These are phyloP conservation scores for Heterochromis multidens DNA, from an alignment of 2,113 vertebrate genomes.

Conservation along the genomic window DNA sequence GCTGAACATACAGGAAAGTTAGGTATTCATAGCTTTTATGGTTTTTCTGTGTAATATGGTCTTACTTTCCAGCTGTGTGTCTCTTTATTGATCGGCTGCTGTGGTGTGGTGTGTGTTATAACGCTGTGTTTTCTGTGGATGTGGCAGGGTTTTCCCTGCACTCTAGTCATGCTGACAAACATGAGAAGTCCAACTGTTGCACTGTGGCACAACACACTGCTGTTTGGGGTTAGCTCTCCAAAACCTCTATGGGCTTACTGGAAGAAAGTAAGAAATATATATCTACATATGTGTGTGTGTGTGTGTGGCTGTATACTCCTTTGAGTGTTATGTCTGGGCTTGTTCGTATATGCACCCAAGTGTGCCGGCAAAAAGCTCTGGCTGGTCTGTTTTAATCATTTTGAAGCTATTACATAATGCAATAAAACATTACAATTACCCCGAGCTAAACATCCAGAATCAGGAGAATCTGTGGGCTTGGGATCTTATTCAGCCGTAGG, in stretches of 20 bases:
- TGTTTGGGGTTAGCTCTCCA: conserved; percentile 42
- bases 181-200: conserved; percentile 26
- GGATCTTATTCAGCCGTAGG: conserved; percentile 26
- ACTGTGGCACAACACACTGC: conserved; percentile 25
- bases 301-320: background rate
- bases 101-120: background rate
- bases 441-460: conserved; percentile 59
- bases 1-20: background rate
- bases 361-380: conserved; percentile 33
- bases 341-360: conserved; percentile 26
- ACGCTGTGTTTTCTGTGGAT: conserved; percentile 45
- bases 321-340: conserved; percentile 32
- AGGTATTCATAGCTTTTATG: conserved; percentile 2
- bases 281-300: background rate
- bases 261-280: conserved; percentile 42
- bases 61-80: background rate
- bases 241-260: conserved; percentile 23
- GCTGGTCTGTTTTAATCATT: conserved; percentile 61
- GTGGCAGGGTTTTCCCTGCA: conserved; percentile 66
- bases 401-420: conserved; percentile 59
- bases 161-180: conserved; percentile 48
- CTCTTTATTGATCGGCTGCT: conserved; percentile 5
- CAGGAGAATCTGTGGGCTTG: conserved; percentile 49
- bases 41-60: background rate
- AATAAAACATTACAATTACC: conserved; percentile 65